These are phyloP conservation scores for Alauda arvensis DNA, from an alignment of 2,797 vertebrate genomes.

Conservation along the genomic window DNA sequence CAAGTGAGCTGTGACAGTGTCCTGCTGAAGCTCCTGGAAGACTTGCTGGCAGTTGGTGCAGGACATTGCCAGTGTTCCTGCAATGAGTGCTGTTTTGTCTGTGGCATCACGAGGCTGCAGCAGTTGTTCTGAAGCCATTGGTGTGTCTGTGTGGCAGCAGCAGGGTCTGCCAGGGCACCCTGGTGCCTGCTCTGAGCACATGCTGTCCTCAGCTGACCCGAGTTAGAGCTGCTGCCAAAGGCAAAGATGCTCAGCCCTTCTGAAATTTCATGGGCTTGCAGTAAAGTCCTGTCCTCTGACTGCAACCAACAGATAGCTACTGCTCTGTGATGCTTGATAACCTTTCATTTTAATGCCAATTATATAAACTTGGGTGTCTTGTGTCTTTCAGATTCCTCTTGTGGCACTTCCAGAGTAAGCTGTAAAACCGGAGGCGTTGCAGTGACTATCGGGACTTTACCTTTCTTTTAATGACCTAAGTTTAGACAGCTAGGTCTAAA, in stretches of 20 bases:
- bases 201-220: neutral
- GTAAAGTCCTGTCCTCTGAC: neutral
- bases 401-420: constrained; percentile 36
- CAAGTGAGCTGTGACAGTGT: neutral
- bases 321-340: neutral
- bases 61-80: neutral
- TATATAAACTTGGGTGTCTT: constrained; percentile 10
- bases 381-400: constrained; percentile 54
- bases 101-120: neutral
- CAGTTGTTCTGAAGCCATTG: neutral
- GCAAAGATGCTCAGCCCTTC: neutral
- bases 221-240: neutral
- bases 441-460: constrained; percentile 38
- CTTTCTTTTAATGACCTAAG: constrained; percentile 38
- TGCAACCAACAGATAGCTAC: neutral
- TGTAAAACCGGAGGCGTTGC: constrained; percentile 39
- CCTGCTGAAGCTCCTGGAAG: neutral
- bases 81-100: neutral
- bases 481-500: constrained; percentile 32
- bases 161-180: neutral
- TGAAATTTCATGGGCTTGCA: neutral
- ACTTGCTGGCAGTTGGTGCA: neutral
- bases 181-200: neutral
- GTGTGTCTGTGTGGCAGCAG: neutral
- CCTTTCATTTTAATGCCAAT: neutral